Evolutionary conservation across 30 jellyfish, hydroid and myxozoan genomes (phyloP).

Genomic region (Nemopilema nomurai): DNA sequence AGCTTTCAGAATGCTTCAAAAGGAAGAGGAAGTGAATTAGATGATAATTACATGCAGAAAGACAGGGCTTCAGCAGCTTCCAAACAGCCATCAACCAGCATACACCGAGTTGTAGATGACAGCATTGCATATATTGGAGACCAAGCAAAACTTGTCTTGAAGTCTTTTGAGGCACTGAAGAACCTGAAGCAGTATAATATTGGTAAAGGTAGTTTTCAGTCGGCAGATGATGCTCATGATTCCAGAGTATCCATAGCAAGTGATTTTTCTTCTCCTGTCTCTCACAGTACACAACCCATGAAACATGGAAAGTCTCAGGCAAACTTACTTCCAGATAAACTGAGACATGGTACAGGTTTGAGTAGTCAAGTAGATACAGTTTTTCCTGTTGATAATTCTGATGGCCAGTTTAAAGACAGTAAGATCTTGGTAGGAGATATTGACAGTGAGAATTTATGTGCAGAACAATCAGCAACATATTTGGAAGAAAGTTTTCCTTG

Average conservation of each 20-base stretch:
- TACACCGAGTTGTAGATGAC: conserved; percentile 23
- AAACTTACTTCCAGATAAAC: neutral
- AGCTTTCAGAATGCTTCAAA: conserved; percentile 8
- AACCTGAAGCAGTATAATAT: conserved; percentile 20
- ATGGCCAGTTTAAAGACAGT: neutral
- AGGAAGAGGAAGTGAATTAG: neutral
- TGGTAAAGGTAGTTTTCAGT: neutral
- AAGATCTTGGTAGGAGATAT: neutral
- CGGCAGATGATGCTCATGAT: too few species aligned
- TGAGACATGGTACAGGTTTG: neutral
- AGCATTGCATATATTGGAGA: conserved; percentile 53
- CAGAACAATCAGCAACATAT: neutral
- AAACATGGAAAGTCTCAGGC: neutral
- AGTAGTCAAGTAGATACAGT: neutral
- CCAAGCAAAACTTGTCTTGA: conserved; percentile 54
- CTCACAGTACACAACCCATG: neutral
- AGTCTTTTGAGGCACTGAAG: conserved; percentile 40
- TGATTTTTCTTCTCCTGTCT: too few species aligned
- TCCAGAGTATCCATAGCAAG: too few species aligned
- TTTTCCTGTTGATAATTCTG: neutral
- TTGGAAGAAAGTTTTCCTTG: conserved; percentile 20
- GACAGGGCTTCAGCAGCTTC: too few species aligned
- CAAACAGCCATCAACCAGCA: neutral
- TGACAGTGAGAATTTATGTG: neutral
- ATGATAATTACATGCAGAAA: neutral